A percentile compares a stretch with the other conserved stretches of the same genome.
Conservation (phyloP, 2,113 vertebrate species). For the Beaufortia kweichowensis region DNA sequence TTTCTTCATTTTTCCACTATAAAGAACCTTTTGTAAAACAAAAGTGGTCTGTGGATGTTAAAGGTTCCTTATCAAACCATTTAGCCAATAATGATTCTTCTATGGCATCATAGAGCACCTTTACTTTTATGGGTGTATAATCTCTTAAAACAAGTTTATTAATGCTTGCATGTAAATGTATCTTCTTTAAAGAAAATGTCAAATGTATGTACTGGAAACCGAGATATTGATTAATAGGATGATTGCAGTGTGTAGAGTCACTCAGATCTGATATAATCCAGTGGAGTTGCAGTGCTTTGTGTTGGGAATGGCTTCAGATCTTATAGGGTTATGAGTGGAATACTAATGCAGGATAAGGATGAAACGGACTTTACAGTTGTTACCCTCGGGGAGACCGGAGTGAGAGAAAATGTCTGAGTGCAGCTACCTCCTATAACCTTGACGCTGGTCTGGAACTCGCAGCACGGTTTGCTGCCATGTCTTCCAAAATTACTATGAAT, state of each 20-base stretch:
- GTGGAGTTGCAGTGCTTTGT: constrained; percentile 33
- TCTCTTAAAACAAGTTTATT: too few species aligned
- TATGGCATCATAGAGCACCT: too few species aligned
- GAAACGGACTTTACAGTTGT: constrained; percentile 6
- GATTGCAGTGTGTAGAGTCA: constrained; percentile 18
- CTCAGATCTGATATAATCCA: constrained; percentile 32
- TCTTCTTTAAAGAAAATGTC: too few species aligned
- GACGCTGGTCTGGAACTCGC: not conserved
- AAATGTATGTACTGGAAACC: too few species aligned
- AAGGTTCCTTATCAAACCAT: too few species aligned
- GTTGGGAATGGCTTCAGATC: constrained; percentile 6
- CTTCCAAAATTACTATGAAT: constrained; percentile 6
- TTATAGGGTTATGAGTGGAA: constrained; percentile 16
- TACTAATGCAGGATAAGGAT: constrained; percentile 38
- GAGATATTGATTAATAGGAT: too few species aligned
- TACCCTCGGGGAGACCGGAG: constrained; percentile 48
- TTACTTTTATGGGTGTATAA: too few species aligned
- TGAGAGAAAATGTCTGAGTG: constrained; percentile 16
- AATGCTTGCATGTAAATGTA: too few species aligned
- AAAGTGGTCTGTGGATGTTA: too few species aligned
- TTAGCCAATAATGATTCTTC: too few species aligned
- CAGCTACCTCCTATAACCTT: constrained; percentile 15
- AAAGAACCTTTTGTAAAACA: too few species aligned
- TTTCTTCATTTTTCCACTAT: too few species aligned
- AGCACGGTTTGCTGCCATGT: not conserved